These are phyloP conservation scores for Bilobella aurantiaca DNA, from an alignment of 1,140 invertebrate genomes.

Conservation along the genomic window DNA sequence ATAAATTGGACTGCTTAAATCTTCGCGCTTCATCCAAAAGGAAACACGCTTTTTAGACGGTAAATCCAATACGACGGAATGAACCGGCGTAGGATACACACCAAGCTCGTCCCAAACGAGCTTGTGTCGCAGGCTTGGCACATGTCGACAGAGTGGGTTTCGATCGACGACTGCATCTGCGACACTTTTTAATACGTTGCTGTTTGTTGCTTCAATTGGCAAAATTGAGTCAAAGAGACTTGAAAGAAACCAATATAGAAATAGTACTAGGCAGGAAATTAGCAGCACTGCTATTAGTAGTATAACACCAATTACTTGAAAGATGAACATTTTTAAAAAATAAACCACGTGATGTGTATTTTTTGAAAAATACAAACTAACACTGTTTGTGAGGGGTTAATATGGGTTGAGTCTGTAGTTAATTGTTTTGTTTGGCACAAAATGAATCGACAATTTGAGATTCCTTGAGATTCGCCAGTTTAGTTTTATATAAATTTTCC, in stretches of 20 bases:
- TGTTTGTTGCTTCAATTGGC: neutral
- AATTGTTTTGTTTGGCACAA: too few relatives aligned
- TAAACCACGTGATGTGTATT: too few relatives aligned
- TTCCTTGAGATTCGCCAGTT: too few relatives aligned
- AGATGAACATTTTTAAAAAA: too few relatives aligned
- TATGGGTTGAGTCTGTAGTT: too few relatives aligned
- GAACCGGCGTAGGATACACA: neutral
- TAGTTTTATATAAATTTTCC: too few relatives aligned
- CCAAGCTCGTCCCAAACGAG: neutral
- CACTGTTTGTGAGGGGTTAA: too few relatives aligned
- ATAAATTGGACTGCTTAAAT: neutral
- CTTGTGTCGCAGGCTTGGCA: neutral
- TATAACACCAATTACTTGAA: too few relatives aligned
- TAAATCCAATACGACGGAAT: neutral
- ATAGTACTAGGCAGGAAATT: neutral
- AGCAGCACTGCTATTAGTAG: too few relatives aligned
- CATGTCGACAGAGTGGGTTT: neutral
- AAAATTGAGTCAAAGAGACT: neutral
- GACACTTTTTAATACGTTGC: neutral
- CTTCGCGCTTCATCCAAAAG: constrained; percentile 9
- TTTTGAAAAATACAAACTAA: too few relatives aligned
- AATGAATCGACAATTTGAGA: too few relatives aligned
- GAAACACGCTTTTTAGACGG: neutral
- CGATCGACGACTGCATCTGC: neutral
- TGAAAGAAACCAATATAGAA: neutral